Evolutionary conservation across 1,140 invertebrate genomes (phyloP), one percentile per base, ranked within the genome.

Genomic region (Plutomurus gul): DNA sequence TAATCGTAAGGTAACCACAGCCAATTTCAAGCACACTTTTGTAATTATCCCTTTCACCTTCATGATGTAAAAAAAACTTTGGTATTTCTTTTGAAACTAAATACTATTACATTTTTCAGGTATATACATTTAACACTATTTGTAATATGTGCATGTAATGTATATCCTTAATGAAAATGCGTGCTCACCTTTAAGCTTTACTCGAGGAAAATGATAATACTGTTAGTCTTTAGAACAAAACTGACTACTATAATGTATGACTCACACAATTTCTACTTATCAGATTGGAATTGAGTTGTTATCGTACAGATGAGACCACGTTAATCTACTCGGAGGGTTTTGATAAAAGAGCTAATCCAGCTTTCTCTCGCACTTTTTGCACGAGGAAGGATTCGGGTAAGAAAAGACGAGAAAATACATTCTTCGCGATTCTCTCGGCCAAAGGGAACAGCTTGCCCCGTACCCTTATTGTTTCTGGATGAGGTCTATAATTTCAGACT

Each of bases 321-420:
- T n/a, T n/a, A n/a, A n/a, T n/a, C 16, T 33, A n/a, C 18, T 49
- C 49, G 16, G 22, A 73, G n/a, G 82, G 82, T 74, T 76, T 81
- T 0, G 83, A 83, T 4, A 83, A 40, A 11, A 83, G 56, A 1
- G 83, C 79, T 16, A 81, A 37, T 3, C 33, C 76, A 16, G 80
- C 37, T 70, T 83, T 82, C 73, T 82, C 79, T 18, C 81, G 16
- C 0, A 84, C 51, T 36, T 70, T 70, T 4, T 40, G 43, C 10
- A 79, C 65, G 0, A 84, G 56, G 56, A 84, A 84, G 3, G 82
- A 83, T 5, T 81, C 77, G 5, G 80, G 73, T 16, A 70, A 16
- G 51, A 83, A 84, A 11, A 84, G 75, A 20, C 82, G 20, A n/a
- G 83, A 37, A 70, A 84, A 83, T 27, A 84, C 82, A 49, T 82